These are phyloP conservation scores for Rhodinocichla rosea DNA, from an alignment of 2,113 vertebrate genomes.

Conservation along the genomic window DNA sequence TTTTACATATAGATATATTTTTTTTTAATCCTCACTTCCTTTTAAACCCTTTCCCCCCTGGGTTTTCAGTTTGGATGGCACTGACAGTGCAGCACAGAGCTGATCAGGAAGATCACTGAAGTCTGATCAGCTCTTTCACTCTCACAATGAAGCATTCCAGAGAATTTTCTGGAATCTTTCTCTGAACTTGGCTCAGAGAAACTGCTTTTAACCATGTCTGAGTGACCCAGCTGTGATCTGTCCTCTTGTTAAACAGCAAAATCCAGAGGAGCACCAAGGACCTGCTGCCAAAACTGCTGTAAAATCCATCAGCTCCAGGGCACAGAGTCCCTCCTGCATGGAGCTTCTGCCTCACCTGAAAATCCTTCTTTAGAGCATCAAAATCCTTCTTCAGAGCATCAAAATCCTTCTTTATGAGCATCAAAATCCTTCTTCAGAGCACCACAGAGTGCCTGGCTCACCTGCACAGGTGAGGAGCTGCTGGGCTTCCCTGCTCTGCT, in stretches of 20 bases:
- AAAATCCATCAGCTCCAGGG: not conserved
- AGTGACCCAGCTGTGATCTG: not conserved
- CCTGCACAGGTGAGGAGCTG: no score
- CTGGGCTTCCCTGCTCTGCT: no score
- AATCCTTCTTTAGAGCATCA: no score
- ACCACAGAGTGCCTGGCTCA: no score
- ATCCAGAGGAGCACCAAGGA: not conserved
- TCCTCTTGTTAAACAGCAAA: not conserved
- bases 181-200: not conserved
- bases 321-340: no score
- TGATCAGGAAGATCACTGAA: rapidly evolving
- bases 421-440: no score
- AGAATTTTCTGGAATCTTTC: no score
- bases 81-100: not conserved
- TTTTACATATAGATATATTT: not conserved
- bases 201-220: not conserved
- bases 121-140: not conserved
- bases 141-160: not conserved
- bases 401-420: no score
- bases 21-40: not conserved
- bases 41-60: rapidly evolving
- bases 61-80: not conserved
- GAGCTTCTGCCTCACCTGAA: not conserved
- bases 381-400: no score
- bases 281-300: not conserved